Evolutionary conservation across 2,888 invertebrate species (phyloP), one percentile per base, ranked within the genome.

Genomic region (Drosophila putrida): DNA sequence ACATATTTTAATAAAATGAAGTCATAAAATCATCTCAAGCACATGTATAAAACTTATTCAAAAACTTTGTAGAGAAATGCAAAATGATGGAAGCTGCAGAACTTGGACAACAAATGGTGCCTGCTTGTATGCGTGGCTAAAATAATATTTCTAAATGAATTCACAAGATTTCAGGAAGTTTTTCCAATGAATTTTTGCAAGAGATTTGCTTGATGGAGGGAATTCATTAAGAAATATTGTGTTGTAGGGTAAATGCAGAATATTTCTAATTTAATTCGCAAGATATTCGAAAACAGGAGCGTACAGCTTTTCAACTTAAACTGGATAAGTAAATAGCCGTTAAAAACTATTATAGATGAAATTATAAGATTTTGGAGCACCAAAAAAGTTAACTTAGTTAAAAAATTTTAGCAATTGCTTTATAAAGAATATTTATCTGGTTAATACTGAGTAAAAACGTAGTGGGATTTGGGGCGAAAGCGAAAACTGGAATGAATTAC

Each of bases 1-100:
- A 85, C 88, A 80, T 68, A 85, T 82, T 88, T 88, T 88, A 88
- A 82, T 82, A 68, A 78, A 88, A 80, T 80, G 80, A 82, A 83
- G 78, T 75, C 86, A 66, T 71, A 68, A 69, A 70, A 80, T 67
- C 66, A 82, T 59, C 55, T 65, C 62, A 33, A 79, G 70, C 85
- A 85, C 82, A 88, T 88, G 85, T 57, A 47, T 31, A 69, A 61
- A 85, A 80, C 67, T 83, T 80, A 54, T 72, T 33, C 10, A 41
- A 13, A 54, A 71, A 72, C 51, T 80, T 77, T 63, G 43, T 15
- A 33, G 33, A 25, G 53, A 51, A 69, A 75, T 82, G 71, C 76
- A 82, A 72, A 72, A 85, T 73, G 65, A 62, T 43, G 62, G 55
- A 38, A 63, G 46, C 64, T 25, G 27, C 47, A 51, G 41, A 64